Conservation (phyloP, 2,888 invertebrate genomes). For the Acronicta psi region DNA sequence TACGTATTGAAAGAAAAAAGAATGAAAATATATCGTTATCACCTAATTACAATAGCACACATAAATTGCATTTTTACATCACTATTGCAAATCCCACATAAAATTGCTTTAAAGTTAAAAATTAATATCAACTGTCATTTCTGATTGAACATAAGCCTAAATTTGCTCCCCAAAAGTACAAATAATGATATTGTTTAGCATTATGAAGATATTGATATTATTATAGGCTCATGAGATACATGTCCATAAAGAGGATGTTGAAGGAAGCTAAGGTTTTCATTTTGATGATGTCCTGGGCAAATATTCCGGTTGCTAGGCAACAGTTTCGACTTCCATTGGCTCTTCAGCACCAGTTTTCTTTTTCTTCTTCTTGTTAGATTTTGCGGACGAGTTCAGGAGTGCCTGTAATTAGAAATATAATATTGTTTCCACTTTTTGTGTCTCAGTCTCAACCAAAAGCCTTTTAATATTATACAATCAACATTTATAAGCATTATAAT, state of each 20-base stretch:
- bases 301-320: constrained; percentile 74
- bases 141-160: constrained; percentile 24
- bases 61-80: constrained; percentile 17
- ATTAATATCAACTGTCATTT: constrained; percentile 16
- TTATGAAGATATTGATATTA: constrained; percentile 12
- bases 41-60: constrained; percentile 30
- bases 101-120: constrained; percentile 11
- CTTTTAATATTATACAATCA: no score
- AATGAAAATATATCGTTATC: constrained; percentile 19
- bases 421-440: not conserved
- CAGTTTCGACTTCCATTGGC: constrained; percentile 90
- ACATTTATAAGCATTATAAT: constrained; percentile 41
- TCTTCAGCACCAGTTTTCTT: constrained; percentile 92
- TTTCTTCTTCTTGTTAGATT: constrained; percentile 97
- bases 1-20: constrained; percentile 34
- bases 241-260: constrained; percentile 52
- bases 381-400: constrained; percentile 93
- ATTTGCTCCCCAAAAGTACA: constrained; percentile 18
- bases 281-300: constrained; percentile 50
- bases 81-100: constrained; percentile 22
- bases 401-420: constrained; percentile 79
- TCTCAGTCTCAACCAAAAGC: no score
- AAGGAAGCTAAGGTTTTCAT: constrained; percentile 65
- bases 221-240: constrained; percentile 42
- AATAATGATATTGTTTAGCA: constrained; percentile 24